Evolutionary conservation across 23 tunicate genomes (phyloP).

Genomic region (Phallusia fumigata): DNA sequence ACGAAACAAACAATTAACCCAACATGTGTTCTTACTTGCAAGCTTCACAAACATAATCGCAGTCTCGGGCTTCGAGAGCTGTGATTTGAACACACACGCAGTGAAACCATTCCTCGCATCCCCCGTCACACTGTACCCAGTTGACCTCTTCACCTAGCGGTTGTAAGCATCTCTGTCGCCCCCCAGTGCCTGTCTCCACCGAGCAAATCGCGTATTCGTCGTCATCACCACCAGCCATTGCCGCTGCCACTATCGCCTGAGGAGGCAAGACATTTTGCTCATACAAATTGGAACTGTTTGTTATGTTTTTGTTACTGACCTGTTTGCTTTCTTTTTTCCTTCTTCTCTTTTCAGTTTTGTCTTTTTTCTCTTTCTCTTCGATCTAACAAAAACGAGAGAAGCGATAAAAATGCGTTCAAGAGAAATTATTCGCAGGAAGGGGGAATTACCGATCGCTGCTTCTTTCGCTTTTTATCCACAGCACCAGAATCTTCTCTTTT

Average conservation of each 20-base stretch:
- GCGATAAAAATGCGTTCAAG: neutral
- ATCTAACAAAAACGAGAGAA: slow-evolving; percentile 20
- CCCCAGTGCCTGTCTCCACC: slow-evolving; percentile 44
- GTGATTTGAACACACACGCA: slow-evolving; percentile 75
- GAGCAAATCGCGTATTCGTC: slow-evolving; percentile 90
- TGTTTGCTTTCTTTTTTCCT: slow-evolving; percentile 30
- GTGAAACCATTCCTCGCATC: slow-evolving; percentile 95
- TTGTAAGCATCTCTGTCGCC: slow-evolving; percentile 45
- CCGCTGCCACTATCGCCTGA: slow-evolving; percentile 27
- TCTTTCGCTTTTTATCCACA: slow-evolving; percentile 13
- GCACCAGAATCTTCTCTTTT: slow-evolving; percentile 22
- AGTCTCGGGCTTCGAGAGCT: slow-evolving; percentile 69
- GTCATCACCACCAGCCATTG: slow-evolving; percentile 14
- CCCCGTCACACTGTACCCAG: slow-evolving; percentile 96
- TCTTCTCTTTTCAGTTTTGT: slow-evolving; percentile 38
- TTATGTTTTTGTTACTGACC: neutral
- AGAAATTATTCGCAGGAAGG: neutral
- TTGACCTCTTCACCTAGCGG: slow-evolving; percentile 89
- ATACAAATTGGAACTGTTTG: too few relatives aligned
- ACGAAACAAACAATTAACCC: too few relatives aligned
- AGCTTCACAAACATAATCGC: slow-evolving; percentile 73
- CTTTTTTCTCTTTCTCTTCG: slow-evolving; percentile 37
- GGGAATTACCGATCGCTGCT: neutral
- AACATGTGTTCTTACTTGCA: slow-evolving; percentile 77
- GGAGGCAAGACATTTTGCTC: neutral